These are phyloP conservation scores for Melanophora roralis DNA, from an alignment of 2,888 invertebrate species.

Conservation along the genomic window DNA sequence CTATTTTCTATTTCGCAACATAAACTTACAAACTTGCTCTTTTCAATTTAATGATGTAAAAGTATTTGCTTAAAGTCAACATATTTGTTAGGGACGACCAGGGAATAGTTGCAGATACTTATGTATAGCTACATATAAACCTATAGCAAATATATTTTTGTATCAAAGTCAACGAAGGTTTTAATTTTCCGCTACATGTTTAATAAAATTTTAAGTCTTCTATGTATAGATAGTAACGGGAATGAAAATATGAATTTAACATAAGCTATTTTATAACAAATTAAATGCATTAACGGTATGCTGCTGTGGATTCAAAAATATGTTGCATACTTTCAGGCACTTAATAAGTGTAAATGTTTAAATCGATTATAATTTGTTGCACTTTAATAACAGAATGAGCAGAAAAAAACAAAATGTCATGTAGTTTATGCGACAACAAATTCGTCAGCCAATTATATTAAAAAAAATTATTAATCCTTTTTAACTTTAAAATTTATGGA, in stretches of 20 bases:
- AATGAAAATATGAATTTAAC: slow-evolving; percentile 23
- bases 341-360: neutral
- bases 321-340: slow-evolving; percentile 32
- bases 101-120: neutral
- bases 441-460: too few species aligned
- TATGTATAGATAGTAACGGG: slow-evolving; percentile 4
- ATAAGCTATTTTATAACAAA: slow-evolving; percentile 2
- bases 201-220: neutral
- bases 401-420: neutral
- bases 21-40: slow-evolving; percentile 35
- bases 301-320: neutral
- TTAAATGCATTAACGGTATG: slow-evolving; percentile 1
- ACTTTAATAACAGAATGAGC: neutral
- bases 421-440: neutral
- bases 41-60: neutral
- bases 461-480: too few species aligned
- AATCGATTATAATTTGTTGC: slow-evolving; percentile 39
- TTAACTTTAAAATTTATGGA: neutral
- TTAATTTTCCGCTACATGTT: neutral
- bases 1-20: slow-evolving; percentile 29
- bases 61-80: slow-evolving; percentile 4
- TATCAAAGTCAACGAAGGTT: slow-evolving; percentile 16
- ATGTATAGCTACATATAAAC: neutral
- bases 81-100: slow-evolving; percentile 22
- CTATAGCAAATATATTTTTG: slow-evolving; percentile 5